Evolutionary conservation across 2,888 invertebrate genomes (phyloP).

Genomic region (Nemotelus pantherinus): DNA sequence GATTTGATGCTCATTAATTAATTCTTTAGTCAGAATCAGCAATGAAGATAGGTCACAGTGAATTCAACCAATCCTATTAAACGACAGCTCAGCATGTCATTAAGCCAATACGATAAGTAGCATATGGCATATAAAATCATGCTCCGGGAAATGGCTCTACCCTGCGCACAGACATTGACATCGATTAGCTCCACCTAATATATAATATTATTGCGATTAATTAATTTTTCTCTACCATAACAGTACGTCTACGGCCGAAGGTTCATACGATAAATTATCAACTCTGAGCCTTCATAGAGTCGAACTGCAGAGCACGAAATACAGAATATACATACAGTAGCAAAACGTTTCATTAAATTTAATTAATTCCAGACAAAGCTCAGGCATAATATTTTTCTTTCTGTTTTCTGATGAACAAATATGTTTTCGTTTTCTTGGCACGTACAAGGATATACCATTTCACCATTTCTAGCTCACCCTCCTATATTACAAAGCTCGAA

Average conservation of each 20-base stretch:
- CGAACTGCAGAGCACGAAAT: constrained; percentile 1
- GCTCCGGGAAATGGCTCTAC: constrained; percentile 13
- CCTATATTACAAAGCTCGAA: constrained; percentile 48
- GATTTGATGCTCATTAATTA: constrained; percentile 26
- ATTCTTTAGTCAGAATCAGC: constrained; percentile 17
- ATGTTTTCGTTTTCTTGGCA: constrained; percentile 52
- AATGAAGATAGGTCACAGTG: neutral
- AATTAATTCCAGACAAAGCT: constrained; percentile 51
- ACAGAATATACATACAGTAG: constrained; percentile 11
- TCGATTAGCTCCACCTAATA: constrained; percentile 42
- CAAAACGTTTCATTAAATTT: constrained; percentile 51
- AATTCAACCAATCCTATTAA: neutral
- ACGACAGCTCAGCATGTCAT: constrained; percentile 13
- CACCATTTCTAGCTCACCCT: constrained; percentile 51
- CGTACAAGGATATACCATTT: constrained; percentile 52
- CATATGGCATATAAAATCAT: constrained; percentile 14
- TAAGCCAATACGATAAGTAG: constrained; percentile 21
- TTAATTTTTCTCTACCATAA: constrained; percentile 37
- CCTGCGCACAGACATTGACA: constrained; percentile 17
- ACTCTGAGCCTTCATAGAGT: constrained; percentile 39
- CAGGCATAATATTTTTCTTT: constrained; percentile 35
- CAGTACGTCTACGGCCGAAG: constrained; percentile 30
- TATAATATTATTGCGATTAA: constrained; percentile 31
- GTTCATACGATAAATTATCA: constrained; percentile 39
- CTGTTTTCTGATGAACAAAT: constrained; percentile 49